phyloP scores from a whole-genome alignment of 2,797 vertebrate genomes.

The Eleutherodactylus coqui region DNA sequence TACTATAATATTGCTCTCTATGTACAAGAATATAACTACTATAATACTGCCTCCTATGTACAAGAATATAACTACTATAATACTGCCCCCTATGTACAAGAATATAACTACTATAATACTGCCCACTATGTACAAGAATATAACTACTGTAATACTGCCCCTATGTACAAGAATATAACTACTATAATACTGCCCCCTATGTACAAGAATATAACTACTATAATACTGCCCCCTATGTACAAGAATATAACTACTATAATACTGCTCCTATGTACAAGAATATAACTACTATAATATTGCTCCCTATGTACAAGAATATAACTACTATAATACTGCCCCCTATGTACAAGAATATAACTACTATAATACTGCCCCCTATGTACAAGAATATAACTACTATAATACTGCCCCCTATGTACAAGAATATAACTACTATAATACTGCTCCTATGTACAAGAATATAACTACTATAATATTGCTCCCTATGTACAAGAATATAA shows the following conservation, averaged over 20 bases:
- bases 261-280: too few relatives aligned
- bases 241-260: too few relatives aligned
- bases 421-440: conserved; percentile 10
- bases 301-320: too few relatives aligned
- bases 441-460: neutral
- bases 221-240: too few relatives aligned
- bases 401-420: neutral
- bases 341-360: too few relatives aligned
- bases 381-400: conserved; percentile 1
- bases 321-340: too few relatives aligned
- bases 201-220: too few relatives aligned
- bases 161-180: too few relatives aligned
- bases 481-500: neutral
- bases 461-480: neutral
- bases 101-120: conserved; percentile 6
- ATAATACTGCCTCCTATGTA: neutral
- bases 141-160: neutral
- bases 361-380: too few relatives aligned
- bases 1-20: neutral
- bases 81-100: neutral
- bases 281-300: too few relatives aligned
- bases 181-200: neutral
- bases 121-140: neutral
- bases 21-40: conserved; percentile 7
- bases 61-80: conserved; percentile 9